A percentile compares a stretch with the other conserved stretches of the same genome.
These are phyloP conservation scores for Oreocharis arfaki DNA, from an alignment of 2,113 vertebrate species.

Conservation along the genomic window DNA sequence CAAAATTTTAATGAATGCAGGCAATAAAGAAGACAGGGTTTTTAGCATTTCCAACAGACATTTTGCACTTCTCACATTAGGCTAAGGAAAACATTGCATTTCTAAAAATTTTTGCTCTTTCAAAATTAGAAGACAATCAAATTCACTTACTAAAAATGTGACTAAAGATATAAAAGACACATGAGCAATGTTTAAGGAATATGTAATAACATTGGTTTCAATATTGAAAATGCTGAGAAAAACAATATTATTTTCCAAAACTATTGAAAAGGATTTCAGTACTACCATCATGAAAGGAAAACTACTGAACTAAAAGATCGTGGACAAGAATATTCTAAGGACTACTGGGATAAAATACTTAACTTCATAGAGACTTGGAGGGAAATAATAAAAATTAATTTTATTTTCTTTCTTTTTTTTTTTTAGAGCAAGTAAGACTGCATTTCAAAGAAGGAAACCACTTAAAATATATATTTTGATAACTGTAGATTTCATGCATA, in stretches of 20 bases:
- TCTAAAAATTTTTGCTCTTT: not conserved
- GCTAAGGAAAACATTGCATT: not conserved
- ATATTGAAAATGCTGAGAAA: not conserved
- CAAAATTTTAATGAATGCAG: conserved; percentile 14
- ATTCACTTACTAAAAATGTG: not conserved
- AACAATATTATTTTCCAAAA: not conserved
- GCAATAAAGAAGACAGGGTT: not conserved
- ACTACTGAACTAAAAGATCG: not conserved
- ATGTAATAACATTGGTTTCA: not conserved
- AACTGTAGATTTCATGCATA: not conserved
- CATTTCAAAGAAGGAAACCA: not conserved
- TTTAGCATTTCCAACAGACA: not conserved
- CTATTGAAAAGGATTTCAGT: not conserved
- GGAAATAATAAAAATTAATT: not conserved
- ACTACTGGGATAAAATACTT: not conserved
- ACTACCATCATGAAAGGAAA: not conserved
- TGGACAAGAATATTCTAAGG: not conserved
- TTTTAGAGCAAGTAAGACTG: not conserved
- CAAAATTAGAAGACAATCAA: not conserved
- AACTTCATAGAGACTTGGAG: not conserved
- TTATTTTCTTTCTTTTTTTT: not conserved
- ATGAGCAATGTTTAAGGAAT: not conserved
- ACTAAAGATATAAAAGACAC: not conserved
- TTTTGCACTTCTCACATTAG: not conserved
- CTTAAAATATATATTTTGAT: not conserved